A percentile compares a stretch with the other conserved stretches of the same genome.
These are phyloP conservation scores for Eriosoma lanigerum DNA, from an alignment of 1,140 invertebrate genomes.

Conservation along the genomic window DNA sequence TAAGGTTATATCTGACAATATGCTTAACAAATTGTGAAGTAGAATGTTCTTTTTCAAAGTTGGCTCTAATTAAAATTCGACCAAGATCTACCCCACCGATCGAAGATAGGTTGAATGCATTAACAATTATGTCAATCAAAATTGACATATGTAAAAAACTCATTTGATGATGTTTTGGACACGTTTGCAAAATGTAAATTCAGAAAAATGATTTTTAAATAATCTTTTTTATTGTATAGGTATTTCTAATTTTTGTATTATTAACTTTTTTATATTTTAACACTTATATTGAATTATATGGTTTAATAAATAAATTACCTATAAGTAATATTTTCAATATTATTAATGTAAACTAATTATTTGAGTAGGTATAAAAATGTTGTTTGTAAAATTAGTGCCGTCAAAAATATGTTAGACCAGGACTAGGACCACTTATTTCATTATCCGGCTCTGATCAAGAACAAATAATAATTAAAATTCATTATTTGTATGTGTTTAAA, in stretches of 20 bases:
- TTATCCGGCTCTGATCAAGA: too few species aligned
- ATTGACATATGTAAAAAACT: slow-evolving; percentile 8
- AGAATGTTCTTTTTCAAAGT: neutral
- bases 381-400: too few species aligned
- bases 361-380: too few species aligned
- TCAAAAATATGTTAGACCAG: too few species aligned
- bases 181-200: neutral
- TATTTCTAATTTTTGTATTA: too few species aligned
- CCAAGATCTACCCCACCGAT: too few species aligned
- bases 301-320: neutral
- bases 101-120: neutral
- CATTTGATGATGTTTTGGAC: neutral
- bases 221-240: too few species aligned
- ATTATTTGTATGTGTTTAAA: too few species aligned
- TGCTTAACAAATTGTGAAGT: neutral
- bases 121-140: neutral
- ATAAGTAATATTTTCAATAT: too few species aligned
- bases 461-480: too few species aligned
- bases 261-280: neutral
- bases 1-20: neutral
- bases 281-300: neutral
- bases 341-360: too few species aligned
- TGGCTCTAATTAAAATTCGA: slow-evolving; percentile 2
- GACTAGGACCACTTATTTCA: too few species aligned
- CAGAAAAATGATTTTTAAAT: neutral